phyloP scores from a whole-genome alignment of 2,113 vertebrate species.

The Noctilio leporinus region DNA sequence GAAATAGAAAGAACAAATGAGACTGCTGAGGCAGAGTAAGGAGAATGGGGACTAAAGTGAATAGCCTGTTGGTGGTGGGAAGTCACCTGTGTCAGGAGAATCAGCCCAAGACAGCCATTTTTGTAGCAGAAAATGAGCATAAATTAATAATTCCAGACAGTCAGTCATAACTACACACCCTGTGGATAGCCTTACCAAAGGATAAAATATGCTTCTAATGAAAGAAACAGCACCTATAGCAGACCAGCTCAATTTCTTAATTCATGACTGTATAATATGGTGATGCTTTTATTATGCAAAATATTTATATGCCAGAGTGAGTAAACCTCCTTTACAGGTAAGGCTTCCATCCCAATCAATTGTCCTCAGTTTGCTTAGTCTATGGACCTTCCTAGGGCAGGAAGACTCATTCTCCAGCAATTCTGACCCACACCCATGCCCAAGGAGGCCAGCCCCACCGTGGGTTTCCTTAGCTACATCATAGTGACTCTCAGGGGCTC shows the following conservation, averaged over 20 bases:
- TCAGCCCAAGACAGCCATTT: background rate
- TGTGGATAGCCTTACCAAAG: background rate
- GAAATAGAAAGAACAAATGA: background rate
- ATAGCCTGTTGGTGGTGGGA: background rate
- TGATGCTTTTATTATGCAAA: background rate
- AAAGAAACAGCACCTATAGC: background rate
- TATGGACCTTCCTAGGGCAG: background rate
- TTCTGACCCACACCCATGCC: background rate
- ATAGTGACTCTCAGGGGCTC: background rate
- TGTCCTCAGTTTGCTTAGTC: background rate
- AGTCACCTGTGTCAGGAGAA: background rate
- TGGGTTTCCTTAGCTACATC: background rate
- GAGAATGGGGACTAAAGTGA: background rate
- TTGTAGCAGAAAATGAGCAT: background rate
- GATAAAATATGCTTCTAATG: background rate
- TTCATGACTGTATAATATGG: background rate
- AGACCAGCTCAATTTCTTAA: background rate
- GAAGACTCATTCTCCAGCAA: background rate
- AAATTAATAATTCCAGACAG: background rate
- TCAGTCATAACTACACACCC: background rate
- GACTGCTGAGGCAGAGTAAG: background rate
- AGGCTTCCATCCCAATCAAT: background rate
- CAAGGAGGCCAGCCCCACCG: background rate
- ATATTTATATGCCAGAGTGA: conserved; percentile 12
- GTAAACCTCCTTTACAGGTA: background rate